phyloP scores from a whole-genome alignment of 2,113 vertebrate genomes.

The Mastomys coucha region DNA sequence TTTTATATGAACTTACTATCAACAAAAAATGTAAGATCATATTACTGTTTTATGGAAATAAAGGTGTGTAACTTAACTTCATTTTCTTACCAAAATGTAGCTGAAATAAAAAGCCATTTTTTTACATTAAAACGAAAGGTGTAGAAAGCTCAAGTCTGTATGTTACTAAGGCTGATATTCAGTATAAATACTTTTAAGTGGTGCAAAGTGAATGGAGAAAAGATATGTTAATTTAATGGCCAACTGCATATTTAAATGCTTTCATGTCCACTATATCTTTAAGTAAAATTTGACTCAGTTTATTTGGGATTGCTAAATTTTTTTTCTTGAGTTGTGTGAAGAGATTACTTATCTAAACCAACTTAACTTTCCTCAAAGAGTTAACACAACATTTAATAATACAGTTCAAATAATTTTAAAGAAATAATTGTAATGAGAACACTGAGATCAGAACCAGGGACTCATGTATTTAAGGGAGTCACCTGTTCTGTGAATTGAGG shows the following conservation, averaged over 20 bases:
- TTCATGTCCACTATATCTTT: slow-evolving; percentile 74
- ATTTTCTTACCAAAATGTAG: slow-evolving; percentile 59
- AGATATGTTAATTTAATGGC: slow-evolving; percentile 48
- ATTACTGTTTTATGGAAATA: slow-evolving; percentile 37
- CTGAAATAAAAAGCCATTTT: slow-evolving; percentile 48
- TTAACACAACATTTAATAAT: slow-evolving; percentile 58
- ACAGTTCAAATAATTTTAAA: slow-evolving; percentile 24
- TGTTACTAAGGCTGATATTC: slow-evolving; percentile 54
- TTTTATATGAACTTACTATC: slow-evolving; percentile 51
- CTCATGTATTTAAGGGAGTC: slow-evolving; percentile 20
- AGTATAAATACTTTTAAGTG: slow-evolving; percentile 1
- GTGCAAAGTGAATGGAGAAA: slow-evolving; percentile 46
- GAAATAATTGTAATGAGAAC: slow-evolving; percentile 35
- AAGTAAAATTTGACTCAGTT: neutral
- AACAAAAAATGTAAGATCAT: slow-evolving; percentile 51
- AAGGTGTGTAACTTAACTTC: slow-evolving; percentile 32
- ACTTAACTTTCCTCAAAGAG: slow-evolving; percentile 57
- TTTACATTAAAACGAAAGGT: slow-evolving; percentile 57
- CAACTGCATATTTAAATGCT: slow-evolving; percentile 75
- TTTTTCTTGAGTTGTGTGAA: slow-evolving; percentile 47
- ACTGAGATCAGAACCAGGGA: neutral
- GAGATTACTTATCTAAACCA: slow-evolving; percentile 48
- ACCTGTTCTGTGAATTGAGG: slow-evolving; percentile 37
- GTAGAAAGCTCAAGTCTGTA: slow-evolving; percentile 43
- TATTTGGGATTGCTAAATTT: slow-evolving; percentile 7